Base-by-base conservation (phyloP, 2,888 invertebrate genomes). In the Philopedon plagiatum region DNA sequence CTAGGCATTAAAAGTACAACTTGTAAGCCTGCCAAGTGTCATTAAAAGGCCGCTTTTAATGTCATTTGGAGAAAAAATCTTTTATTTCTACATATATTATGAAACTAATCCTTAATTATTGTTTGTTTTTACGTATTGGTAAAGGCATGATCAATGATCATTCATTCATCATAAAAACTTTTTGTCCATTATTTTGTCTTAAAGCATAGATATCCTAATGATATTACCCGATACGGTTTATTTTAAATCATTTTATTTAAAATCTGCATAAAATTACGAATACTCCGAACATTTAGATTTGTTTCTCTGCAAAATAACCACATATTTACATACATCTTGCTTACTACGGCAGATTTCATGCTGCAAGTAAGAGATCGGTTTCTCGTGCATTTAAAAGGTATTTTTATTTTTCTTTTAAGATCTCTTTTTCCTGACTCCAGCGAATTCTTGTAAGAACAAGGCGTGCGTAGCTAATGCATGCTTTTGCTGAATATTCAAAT, bases 251-350 rank as follows among this genome's bases (percentile, higher is more conserved):
- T 39, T 23, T 46, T 9, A 54, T 29, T 18, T 18, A 9, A 54
- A 54, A 54, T 54, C 29, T 29, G 18, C 51, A 54, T 54, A 54
- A 54, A 54, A 54, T 32, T 54, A 18, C 51, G 29, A 54, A 54
- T 54, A 54, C 39, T 41, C 23, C 23, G 41, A 58, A 58, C 58
- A 21, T 39, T 58, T n/a, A 58, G 39, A 58, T 41, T 39, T 39
- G 58, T 39, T 21, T 23, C 58, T 26, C 13, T 18, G 34, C 39
- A 39, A 58, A 58, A 34, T 39, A 39, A 58, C 41, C 26, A 41
- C 58, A 58, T 41, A 58, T 58, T 58, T 58, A 26, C 58, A 58
- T 58, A 58, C 37, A 21, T 39, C 21, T 26, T 58, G 58, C 58
- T 58, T 58, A 58, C 39, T 41, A 41, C 41, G 39, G 39, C 21